phyloP scores from a whole-genome alignment of 2,797 vertebrate genomes.

The Pseudopleuronectes americanus region DNA sequence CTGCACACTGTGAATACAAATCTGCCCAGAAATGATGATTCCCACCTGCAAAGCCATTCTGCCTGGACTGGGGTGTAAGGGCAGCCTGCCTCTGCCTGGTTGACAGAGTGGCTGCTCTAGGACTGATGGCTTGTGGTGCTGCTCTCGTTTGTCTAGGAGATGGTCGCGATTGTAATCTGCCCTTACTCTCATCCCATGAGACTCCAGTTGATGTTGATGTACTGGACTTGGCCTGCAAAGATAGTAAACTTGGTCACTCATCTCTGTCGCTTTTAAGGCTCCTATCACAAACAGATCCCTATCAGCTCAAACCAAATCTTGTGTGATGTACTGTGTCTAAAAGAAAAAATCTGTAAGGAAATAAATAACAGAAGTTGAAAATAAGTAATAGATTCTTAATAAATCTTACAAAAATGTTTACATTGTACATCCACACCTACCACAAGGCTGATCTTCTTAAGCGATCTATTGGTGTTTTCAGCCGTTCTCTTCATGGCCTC shows the following conservation, averaged over 20 bases:
- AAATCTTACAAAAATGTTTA: background rate
- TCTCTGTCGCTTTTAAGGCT: background rate
- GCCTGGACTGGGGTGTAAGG: slow-evolving; percentile 42
- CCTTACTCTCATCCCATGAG: slow-evolving; percentile 53
- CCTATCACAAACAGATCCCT: background rate
- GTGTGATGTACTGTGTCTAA: too few species aligned
- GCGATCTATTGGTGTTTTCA: slow-evolving; percentile 44
- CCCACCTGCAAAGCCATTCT: slow-evolving; percentile 53
- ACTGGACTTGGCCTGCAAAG: slow-evolving; percentile 66
- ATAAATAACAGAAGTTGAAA: background rate
- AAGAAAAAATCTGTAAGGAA: background rate
- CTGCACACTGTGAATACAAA: background rate
- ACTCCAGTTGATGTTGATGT: slow-evolving; percentile 35
- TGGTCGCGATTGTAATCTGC: slow-evolving; percentile 47
- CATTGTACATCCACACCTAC: slow-evolving; percentile 62
- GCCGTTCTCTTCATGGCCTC: slow-evolving; percentile 23
- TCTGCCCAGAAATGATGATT: background rate
- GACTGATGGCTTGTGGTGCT: slow-evolving; percentile 44
- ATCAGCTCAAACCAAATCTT: background rate
- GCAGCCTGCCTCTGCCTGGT: slow-evolving; percentile 53
- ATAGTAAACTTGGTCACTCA: slow-evolving; percentile 8
- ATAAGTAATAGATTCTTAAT: background rate
- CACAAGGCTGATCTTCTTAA: slow-evolving; percentile 67
- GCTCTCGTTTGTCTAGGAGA: slow-evolving; percentile 51
- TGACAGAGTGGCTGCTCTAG: slow-evolving; percentile 51